Evolutionary conservation across 2,888 invertebrate species (phyloP), one percentile per base, ranked within the genome.

Genomic region (Nipponacmea schrenckii): DNA sequence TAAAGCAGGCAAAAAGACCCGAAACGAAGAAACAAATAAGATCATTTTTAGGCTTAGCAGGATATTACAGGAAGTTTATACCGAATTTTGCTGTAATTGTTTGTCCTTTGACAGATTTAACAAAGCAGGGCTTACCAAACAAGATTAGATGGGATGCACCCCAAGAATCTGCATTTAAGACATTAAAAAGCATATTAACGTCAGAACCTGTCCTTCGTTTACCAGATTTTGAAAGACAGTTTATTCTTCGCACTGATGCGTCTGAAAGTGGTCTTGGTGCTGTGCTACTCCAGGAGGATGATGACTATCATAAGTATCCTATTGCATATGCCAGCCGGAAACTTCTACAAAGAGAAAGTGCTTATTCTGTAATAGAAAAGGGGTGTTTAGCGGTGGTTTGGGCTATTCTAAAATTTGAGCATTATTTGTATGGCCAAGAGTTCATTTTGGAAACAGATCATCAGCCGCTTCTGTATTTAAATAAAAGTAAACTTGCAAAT

Each of bases 41-140:
- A 24, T n/a, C 44, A 2, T 72, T 69, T 27, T 45, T 69, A 17
- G 69, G 69, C 0, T 27, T 72, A 27, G 63, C 39, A 8, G 73
- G 73, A n/a, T 76, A 15, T 44, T 71, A 48, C 63, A 14, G 67
- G 48, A 46, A 62, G 48, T 71, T 20, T 31, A 46, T 71, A 10
- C 26, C 45, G 0, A n/a, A 63, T 14, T 71, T 63, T 27, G 62
- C 71, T 7, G 64, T 45, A 12, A 67, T 67, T n/a, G 71, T 63
- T 4, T 68, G 48, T 3, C 48, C 15, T 27, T 67, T 39, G 24
- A 69, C 69, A 2, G 67, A 72, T 24, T 2, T 31, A 1, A 68
- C 65, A 0, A 69, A 69, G 26, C n/a, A 31, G 8, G n/a, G 8
- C 2, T 20, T 15, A 1, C n/a, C 5, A 4, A n/a, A 26, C 3